A percentile compares a stretch with the other conserved stretches of the same genome.
phyloP scores from a whole-genome alignment of 2,888 invertebrate species.

The Pollenia amentaria region DNA sequence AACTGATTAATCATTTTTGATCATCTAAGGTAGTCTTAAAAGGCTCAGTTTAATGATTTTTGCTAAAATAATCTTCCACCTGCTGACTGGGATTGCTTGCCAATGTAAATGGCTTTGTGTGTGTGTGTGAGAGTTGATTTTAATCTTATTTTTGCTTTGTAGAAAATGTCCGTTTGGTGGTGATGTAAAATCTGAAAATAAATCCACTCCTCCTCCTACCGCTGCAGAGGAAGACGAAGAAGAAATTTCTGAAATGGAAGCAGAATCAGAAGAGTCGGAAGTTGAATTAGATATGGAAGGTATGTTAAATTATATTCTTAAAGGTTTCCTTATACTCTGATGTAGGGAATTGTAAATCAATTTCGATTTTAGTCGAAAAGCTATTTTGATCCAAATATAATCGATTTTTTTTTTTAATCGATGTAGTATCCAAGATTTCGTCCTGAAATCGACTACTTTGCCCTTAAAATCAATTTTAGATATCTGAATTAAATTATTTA shows the following conservation, averaged over 20 bases:
- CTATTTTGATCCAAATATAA: too few species aligned
- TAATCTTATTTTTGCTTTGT: slow-evolving; percentile 76
- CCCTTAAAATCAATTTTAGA: too few species aligned
- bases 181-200: slow-evolving; percentile 74
- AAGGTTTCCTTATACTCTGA: neutral
- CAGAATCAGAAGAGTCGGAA: slow-evolving; percentile 90
- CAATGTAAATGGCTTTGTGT: slow-evolving; percentile 3
- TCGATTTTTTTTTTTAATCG: too few species aligned
- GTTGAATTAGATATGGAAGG: slow-evolving; percentile 93
- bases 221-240: slow-evolving; percentile 78
- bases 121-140: slow-evolving; percentile 31
- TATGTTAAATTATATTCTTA: slow-evolving; percentile 80
- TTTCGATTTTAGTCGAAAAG: too few species aligned
- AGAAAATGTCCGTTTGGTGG: slow-evolving; percentile 83
- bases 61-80: too few species aligned
- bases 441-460: too few species aligned
- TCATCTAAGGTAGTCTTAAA: too few species aligned
- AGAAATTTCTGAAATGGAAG: slow-evolving; percentile 79
- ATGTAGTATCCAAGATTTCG: too few species aligned
- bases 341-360: too few species aligned
- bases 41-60: too few species aligned
- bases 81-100: neutral
- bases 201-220: slow-evolving; percentile 70
- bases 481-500: too few species aligned
- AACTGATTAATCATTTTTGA: too few species aligned